Evolutionary conservation across 1,140 invertebrate species (phyloP).

Genomic region (Stratiolaelaps scimitus): DNA sequence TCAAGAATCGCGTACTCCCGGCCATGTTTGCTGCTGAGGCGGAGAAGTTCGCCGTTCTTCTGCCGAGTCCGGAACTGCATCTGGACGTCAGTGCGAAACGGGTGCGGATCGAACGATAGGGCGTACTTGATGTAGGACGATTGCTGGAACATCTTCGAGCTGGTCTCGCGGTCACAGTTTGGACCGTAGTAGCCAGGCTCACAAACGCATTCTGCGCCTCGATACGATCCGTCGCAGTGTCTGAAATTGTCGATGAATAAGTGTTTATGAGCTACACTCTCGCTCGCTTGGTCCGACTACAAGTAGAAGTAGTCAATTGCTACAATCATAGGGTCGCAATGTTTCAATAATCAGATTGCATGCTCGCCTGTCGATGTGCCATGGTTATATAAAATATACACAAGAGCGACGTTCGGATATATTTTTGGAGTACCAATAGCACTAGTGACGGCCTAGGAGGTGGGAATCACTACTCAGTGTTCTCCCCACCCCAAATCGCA

Average conservation of each 20-base stretch:
- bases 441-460: too few species aligned
- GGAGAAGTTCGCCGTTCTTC: slow-evolving; percentile 74
- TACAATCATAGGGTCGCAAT: too few species aligned
- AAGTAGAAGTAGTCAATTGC: slow-evolving; percentile 17
- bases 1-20: slow-evolving; percentile 86
- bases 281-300: background rate
- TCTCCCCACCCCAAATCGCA: too few species aligned
- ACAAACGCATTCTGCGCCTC: slow-evolving; percentile 75
- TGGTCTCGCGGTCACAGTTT: slow-evolving; percentile 61
- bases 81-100: slow-evolving; percentile 80
- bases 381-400: too few species aligned
- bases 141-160: slow-evolving; percentile 64
- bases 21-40: slow-evolving; percentile 84
- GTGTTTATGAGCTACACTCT: background rate
- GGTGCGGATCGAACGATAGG: slow-evolving; percentile 78
- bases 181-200: slow-evolving; percentile 79
- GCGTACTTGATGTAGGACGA: slow-evolving; percentile 92
- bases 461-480: too few species aligned
- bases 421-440: too few species aligned
- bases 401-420: too few species aligned
- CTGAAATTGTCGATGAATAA: slow-evolving; percentile 55
- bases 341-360: too few species aligned
- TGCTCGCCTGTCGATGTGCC: too few species aligned
- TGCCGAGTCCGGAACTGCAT: slow-evolving; percentile 81
- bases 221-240: slow-evolving; percentile 74